Conservation (phyloP, 2,113 vertebrate genomes). For the Pelusios castaneus region DNA sequence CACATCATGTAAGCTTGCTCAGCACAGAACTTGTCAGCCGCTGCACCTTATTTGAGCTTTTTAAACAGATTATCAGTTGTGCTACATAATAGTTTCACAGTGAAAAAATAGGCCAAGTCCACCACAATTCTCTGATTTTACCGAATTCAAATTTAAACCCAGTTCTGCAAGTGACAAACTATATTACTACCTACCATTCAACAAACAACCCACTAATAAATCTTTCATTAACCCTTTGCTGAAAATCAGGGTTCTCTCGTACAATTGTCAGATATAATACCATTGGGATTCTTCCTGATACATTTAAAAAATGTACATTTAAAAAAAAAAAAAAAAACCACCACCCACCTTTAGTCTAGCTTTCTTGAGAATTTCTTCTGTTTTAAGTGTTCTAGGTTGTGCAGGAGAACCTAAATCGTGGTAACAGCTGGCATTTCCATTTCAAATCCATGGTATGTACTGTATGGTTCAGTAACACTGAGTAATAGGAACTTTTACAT, state of each 20-base stretch:
- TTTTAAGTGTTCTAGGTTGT: background rate
- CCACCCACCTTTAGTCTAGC: background rate
- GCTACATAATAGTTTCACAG: background rate
- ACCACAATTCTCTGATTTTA: background rate
- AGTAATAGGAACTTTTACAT: background rate
- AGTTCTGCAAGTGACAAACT: background rate
- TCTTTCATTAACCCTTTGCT: background rate
- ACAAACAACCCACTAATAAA: rapidly evolving
- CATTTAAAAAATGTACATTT: background rate
- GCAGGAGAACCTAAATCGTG: background rate
- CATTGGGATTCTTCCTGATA: background rate
- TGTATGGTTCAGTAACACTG: too few relatives aligned
- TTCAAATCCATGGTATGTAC: background rate
- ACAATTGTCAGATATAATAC: background rate
- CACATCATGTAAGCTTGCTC: background rate
- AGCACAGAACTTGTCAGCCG: background rate
- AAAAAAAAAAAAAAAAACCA: background rate
- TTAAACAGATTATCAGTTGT: background rate
- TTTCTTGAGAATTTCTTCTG: background rate
- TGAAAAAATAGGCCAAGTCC: background rate
- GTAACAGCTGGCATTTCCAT: background rate
- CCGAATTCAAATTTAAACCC: background rate
- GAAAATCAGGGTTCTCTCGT: rapidly evolving
- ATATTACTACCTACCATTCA: background rate
- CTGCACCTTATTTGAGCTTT: background rate